A percentile compares a stretch with the other conserved stretches of the same genome.
Conservation (phyloP, 1,140 invertebrate genomes). For the Chelonus insularis region DNA sequence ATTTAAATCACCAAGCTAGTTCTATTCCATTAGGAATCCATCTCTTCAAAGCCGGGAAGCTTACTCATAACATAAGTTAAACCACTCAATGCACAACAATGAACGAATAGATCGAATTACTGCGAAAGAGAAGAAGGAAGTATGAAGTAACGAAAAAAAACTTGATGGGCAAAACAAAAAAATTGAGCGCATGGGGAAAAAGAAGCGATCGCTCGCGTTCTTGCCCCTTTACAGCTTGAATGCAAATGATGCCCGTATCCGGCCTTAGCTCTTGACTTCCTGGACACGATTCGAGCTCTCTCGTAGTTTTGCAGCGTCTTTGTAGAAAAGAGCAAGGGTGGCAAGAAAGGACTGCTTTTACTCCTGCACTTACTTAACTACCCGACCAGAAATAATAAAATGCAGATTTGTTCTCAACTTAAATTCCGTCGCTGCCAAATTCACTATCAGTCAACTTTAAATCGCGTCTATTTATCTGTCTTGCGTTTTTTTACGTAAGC, state of each 20-base stretch:
- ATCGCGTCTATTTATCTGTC: too few relatives aligned
- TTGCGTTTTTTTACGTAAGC: too few relatives aligned
- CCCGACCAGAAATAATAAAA: slow-evolving; percentile 53
- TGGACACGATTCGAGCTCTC: slow-evolving; percentile 26
- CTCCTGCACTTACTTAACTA: slow-evolving; percentile 40
- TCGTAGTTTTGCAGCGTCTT: too few relatives aligned
- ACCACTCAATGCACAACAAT: background rate
- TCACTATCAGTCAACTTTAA: too few relatives aligned
- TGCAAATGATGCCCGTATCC: slow-evolving; percentile 52
- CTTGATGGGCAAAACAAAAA: too few relatives aligned
- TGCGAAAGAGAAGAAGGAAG: slow-evolving; percentile 10
- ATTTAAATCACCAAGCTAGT: too few relatives aligned
- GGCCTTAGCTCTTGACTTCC: slow-evolving; percentile 41
- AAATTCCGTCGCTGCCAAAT: too few relatives aligned
- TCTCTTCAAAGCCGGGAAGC: too few relatives aligned
- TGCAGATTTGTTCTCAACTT: slow-evolving; percentile 41
- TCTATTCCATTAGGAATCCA: too few relatives aligned
- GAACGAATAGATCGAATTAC: background rate
- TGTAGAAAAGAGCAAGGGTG: slow-evolving; percentile 9
- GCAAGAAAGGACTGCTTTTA: slow-evolving; percentile 18
- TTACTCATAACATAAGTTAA: too few relatives aligned
- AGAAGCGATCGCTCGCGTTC: slow-evolving; percentile 37
- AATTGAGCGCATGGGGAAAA: background rate
- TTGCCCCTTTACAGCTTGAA: slow-evolving; percentile 36
- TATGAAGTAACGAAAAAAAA: background rate